A percentile compares a stretch with the other conserved stretches of the same genome.
Conservation (phyloP, 2,888 invertebrate species). For the Papilio protenor region DNA sequence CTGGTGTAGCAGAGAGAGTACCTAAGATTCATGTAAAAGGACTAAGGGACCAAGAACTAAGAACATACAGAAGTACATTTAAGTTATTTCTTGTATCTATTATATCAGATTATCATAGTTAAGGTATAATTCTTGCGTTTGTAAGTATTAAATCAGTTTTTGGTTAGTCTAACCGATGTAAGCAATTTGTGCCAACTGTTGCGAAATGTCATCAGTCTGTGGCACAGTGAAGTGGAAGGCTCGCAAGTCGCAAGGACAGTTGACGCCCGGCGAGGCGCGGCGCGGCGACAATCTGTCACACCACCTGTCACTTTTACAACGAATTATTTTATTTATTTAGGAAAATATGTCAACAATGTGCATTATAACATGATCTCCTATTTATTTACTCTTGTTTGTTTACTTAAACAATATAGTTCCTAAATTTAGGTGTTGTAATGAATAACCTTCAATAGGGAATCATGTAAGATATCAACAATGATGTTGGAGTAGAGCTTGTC, state of each 20-base stretch:
- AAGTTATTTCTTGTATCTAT: not conserved
- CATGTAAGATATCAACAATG: conserved; percentile 63
- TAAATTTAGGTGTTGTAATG: conserved; percentile 43
- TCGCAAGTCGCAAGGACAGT: conserved; percentile 41
- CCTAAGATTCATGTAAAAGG: no score
- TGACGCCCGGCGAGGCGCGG: conserved; percentile 38
- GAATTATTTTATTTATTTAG: conserved; percentile 16
- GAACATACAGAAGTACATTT: not conserved
- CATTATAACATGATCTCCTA: conserved; percentile 38
- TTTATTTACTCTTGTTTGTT: not conserved
- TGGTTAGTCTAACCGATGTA: conserved; percentile 8
- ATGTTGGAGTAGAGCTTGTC: conserved; percentile 50
- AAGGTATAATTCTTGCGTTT: not conserved
- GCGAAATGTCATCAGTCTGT: conserved; percentile 39
- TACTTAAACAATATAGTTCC: conserved; percentile 37
- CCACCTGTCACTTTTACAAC: conserved; percentile 48
- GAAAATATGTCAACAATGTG: conserved; percentile 30
- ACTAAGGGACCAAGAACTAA: not conserved
- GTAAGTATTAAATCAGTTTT: not conserved
- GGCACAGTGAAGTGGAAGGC: conserved; percentile 43
- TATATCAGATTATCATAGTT: no score
- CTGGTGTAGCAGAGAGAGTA: no score
- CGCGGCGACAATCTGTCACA: conserved; percentile 47
- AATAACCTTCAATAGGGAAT: conserved; percentile 51
- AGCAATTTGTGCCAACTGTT: conserved; percentile 31